Evolutionary conservation across 2,888 invertebrate genomes (phyloP), one percentile per base, ranked within the genome.

Genomic region (Drosophila kanekoi): DNA sequence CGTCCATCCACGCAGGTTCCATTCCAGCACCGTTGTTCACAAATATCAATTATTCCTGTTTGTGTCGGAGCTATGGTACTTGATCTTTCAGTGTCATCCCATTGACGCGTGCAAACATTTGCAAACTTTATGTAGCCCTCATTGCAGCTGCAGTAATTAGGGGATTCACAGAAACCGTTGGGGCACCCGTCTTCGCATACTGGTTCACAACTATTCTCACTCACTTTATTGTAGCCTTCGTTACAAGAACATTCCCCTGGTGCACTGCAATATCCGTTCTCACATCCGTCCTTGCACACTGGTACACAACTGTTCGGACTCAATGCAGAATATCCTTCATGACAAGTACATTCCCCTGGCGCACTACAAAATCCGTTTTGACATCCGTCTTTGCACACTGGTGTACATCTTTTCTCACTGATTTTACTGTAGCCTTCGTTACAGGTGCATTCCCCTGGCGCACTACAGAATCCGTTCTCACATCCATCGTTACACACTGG

Each of bases 1-100:
- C 51, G 11, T 0, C 52, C 79, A 11, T 47, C 37, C 2, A 67
- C 1, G 23, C 88, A 83, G 6, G 63, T 77, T 47, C 82, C 88
- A 52, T 83, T 83, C 57, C 23, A 56, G 32, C 82, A 83, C 4
- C 32, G 38, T 13, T 51, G 11, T 0, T 16, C 18, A n/a, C 88
- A 83, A 0, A 11, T 1, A 0, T 41, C 51, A 8, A 37, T 0
- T 0, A 16, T 5, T 8, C 32, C 48, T 0, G n/a, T 35, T 8
- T 14, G 8, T 1, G 20, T 1, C 11, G 10, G 5, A 8, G 0
- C 33, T 20, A 11, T 3, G 1, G 58, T 54, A 28, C n/a, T 56
- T 1, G 43, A 35, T 3, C 5, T 32, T 28, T 14, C 23, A 11
- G 14, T 1, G n/a, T n/a, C 11, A 14, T 48, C 38, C 9, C 5